Evolutionary conservation across 2,113 vertebrate genomes (phyloP).

Genomic region (Cygnus atratus): DNA sequence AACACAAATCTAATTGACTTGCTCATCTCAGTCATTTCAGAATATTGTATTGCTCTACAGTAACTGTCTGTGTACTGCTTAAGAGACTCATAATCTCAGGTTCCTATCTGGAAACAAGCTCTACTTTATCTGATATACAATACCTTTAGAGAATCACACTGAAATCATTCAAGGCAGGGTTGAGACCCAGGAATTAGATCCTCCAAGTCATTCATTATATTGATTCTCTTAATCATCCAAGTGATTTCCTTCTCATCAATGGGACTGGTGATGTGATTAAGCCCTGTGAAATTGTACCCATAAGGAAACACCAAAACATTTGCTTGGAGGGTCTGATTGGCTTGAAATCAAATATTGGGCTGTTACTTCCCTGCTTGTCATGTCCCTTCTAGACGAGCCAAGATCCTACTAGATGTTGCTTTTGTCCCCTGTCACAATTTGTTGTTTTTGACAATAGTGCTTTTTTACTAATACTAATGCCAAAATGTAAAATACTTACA

Average conservation of each 20-base stretch:
- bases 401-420: neutral
- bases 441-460: neutral
- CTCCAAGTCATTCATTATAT: conserved; percentile 2
- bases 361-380: neutral
- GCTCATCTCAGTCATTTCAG: neutral
- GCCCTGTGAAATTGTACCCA: neutral
- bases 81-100: neutral
- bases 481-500: conserved; percentile 34
- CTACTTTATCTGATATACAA: neutral
- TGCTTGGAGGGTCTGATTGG: neutral
- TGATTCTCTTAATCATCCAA: neutral
- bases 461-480: neutral
- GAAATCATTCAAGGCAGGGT: neutral
- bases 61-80: neutral
- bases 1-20: neutral
- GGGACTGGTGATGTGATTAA: neutral
- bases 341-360: neutral
- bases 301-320: neutral
- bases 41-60: neutral
- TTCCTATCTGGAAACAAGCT: neutral
- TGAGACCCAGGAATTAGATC: neutral
- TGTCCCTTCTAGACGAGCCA: neutral
- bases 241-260: neutral
- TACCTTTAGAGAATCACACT: neutral
- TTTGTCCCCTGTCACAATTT: neutral